Evolutionary conservation across 2,113 vertebrate genomes (phyloP).

Genomic region (Stigmatopora nigra): DNA sequence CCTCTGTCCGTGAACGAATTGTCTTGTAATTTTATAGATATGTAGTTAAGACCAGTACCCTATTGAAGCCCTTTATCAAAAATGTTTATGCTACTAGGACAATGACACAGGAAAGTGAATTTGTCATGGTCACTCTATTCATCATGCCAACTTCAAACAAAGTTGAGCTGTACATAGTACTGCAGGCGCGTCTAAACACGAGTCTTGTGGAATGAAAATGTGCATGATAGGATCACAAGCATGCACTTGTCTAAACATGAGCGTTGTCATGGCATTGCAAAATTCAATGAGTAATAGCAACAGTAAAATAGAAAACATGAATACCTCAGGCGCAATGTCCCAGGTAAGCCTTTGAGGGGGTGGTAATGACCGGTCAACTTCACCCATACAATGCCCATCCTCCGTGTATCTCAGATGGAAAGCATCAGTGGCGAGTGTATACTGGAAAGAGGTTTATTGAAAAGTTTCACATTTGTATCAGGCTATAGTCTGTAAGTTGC

Average conservation of each 20-base stretch:
- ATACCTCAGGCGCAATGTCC: constrained; percentile 80
- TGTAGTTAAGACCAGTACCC: no score
- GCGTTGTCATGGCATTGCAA: not conserved
- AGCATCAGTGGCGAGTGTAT: constrained; percentile 76
- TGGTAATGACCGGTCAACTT: constrained; percentile 70
- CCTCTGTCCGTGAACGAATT: no score
- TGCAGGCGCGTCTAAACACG: not conserved
- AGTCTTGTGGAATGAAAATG: not conserved
- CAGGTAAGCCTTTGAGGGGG: constrained; percentile 78
- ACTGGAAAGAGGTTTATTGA: constrained; percentile 61
- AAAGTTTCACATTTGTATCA: not conserved
- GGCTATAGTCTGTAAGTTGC: no score
- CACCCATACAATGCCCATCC: constrained; percentile 86
- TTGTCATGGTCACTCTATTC: not conserved
- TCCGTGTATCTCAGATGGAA: constrained; percentile 83
- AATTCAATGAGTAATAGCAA: not conserved
- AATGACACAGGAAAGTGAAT: not conserved
- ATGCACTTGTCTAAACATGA: not conserved
- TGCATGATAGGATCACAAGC: not conserved
- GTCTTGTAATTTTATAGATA: no score
- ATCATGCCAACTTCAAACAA: not conserved
- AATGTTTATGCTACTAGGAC: not conserved
- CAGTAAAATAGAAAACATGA: not conserved
- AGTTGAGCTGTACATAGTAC: not conserved
- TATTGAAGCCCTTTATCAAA: no score